Conservation (phyloP, 2,113 vertebrate species). For the Corvus moneduloides region DNA sequence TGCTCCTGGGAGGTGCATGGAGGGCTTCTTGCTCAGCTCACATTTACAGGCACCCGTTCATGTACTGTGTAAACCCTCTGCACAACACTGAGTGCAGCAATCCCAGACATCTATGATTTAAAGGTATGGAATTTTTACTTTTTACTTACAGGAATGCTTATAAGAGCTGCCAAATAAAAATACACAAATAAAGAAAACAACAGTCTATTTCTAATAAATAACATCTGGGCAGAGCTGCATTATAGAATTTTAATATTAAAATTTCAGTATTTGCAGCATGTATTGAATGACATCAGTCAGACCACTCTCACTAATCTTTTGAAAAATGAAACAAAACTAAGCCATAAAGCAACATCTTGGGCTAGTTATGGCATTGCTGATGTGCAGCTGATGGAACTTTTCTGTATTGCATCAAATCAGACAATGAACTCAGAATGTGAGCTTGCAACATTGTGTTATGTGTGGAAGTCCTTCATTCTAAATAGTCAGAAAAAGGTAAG, state of each 20-base stretch:
- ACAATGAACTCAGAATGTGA: neutral
- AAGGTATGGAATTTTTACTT: neutral
- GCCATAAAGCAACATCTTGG: slow-evolving; percentile 2
- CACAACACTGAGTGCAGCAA: neutral
- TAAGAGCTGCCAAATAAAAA: neutral
- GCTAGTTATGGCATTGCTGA: neutral
- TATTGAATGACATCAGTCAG: neutral
- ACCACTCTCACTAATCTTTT: neutral
- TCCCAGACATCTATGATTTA: neutral
- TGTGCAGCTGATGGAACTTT: neutral
- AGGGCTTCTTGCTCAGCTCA: neutral
- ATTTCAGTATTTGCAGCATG: neutral
- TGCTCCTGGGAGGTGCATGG: rapidly evolving
- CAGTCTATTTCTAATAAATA: neutral
- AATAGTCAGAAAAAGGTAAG: neutral
- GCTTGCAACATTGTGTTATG: neutral
- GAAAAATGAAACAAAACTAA: neutral
- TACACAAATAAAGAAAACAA: neutral
- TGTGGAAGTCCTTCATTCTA: neutral
- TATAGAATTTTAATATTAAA: slow-evolving; percentile 12
- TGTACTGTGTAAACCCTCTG: neutral
- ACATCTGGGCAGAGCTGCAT: neutral
- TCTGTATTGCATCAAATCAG: neutral
- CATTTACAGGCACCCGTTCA: neutral
- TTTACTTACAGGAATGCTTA: neutral